Base-by-base conservation (phyloP, 2,797 vertebrate species). In the Sebastes wilsoni region DNA sequence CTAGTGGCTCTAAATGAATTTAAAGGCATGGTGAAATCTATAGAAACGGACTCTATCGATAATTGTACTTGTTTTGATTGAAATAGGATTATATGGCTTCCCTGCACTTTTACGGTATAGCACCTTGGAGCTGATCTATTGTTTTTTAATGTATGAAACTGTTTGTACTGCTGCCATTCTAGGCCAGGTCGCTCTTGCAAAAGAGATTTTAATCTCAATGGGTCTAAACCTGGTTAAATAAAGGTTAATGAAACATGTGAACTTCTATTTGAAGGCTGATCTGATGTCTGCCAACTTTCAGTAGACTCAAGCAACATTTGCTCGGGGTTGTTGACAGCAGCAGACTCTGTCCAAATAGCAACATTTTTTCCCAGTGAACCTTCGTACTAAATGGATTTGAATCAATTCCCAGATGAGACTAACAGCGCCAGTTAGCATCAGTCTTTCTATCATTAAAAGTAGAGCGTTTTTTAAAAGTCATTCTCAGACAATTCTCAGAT, bases 321-420 rank as follows among this genome's bases (percentile, higher is more conserved):
- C 55, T 38, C 38, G 46, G 27, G 14, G 10, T 58, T 80, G 72
- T 38, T 80, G 75, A 75, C 18, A 34, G 58, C 34, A 67, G 59
- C 30, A 8, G 42, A 27, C 2, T 49, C 20, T 12, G 4, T 62
- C 54, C 64, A 81, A 58, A 69, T n/a, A 32, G 65, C 14, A 46
- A 62, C 32, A 10, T 36, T 54, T 52, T 25, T 34, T 72, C 34
- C 67, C 71, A 10, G 60, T 6, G 18, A 76, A 78, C 25, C 20
- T 68, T 75, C 20, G 3, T 38, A 74, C 38, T 42, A 3, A 61
- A 34, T 54, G 14, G 61, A 55, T 78, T 69, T 77, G 66, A 80
- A 70, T 79, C 18, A 27, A 18, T 27, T 81, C 78, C 74, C 70
- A 59, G 55, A 12, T 52, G 20, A 66, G 27, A 23, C 18, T 22